Conservation (phyloP, 2,797 vertebrate genomes). For the Ceryle rudis region DNA sequence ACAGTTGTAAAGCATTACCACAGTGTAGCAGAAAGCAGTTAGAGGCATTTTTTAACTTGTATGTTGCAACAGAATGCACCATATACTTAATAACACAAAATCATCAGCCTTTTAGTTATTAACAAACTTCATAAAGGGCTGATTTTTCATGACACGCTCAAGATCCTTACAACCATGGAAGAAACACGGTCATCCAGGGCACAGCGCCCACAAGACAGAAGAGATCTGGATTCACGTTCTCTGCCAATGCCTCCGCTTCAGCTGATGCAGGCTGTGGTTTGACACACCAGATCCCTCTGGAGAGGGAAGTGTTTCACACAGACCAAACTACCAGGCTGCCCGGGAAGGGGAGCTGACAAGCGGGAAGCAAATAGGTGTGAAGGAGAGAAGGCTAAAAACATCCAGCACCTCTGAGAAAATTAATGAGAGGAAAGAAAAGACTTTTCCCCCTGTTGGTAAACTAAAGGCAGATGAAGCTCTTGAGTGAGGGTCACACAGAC, state of each 20-base stretch:
- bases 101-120: not conserved
- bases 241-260: not conserved
- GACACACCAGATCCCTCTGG: not conserved
- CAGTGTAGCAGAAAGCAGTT: not conserved
- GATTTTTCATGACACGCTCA: not conserved
- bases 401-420: not conserved
- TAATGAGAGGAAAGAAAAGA: not conserved
- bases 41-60: not conserved
- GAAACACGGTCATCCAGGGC: accelerated
- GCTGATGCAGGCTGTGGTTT: not conserved
- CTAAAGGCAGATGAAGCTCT: not conserved
- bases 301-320: not conserved
- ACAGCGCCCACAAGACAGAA: not conserved
- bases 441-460: not conserved
- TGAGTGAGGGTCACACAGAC: not conserved
- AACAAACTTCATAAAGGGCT: not conserved
- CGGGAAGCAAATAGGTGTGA: not conserved
- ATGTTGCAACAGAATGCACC: not conserved
- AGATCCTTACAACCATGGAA: not conserved
- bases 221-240: not conserved
- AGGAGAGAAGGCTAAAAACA: not conserved
- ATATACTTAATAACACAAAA: not conserved
- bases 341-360: not conserved
- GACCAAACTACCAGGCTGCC: not conserved
- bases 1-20: not conserved